Evolutionary conservation across 2,113 vertebrate species (phyloP).

Genomic region (Urocolius indicus): DNA sequence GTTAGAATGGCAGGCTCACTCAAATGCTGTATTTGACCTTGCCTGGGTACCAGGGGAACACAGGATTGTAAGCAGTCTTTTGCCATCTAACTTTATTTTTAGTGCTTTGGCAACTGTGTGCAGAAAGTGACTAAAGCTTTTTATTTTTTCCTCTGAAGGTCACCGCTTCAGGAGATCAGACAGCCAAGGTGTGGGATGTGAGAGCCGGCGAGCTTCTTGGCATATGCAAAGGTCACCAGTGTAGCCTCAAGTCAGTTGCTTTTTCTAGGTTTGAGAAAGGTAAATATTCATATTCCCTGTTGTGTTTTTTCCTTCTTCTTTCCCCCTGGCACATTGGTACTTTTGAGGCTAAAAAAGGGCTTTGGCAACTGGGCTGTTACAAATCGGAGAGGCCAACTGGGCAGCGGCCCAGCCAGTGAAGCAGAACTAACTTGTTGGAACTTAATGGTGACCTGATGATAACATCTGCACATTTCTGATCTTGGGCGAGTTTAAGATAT

Average conservation of each 20-base stretch:
- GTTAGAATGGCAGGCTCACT: slow-evolving; percentile 94
- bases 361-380: not conserved
- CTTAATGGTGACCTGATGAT: not conserved
- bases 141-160: slow-evolving; percentile 80
- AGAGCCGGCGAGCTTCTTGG: slow-evolving; percentile 88
- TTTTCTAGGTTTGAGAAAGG: slow-evolving; percentile 92
- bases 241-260: slow-evolving; percentile 95
- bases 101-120: not conserved
- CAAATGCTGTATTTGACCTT: slow-evolving; percentile 96
- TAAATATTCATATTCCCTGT: slow-evolving; percentile 58
- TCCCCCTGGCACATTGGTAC: not conserved
- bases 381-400: not conserved
- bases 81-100: slow-evolving; percentile 20
- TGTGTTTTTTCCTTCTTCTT: not conserved
- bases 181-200: slow-evolving; percentile 94
- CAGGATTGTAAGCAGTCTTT: slow-evolving; percentile 84
- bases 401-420: not conserved
- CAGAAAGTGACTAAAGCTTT: slow-evolving; percentile 20
- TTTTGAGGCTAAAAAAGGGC: not conserved
- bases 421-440: not conserved
- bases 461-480: not conserved
- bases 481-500: not conserved
- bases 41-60: slow-evolving; percentile 94
- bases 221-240: slow-evolving; percentile 93
- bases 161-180: slow-evolving; percentile 95